Evolutionary conservation across 2,113 vertebrate genomes (phyloP), one percentile per base, ranked within the genome.

Genomic region (Aegithalos caudatus): DNA sequence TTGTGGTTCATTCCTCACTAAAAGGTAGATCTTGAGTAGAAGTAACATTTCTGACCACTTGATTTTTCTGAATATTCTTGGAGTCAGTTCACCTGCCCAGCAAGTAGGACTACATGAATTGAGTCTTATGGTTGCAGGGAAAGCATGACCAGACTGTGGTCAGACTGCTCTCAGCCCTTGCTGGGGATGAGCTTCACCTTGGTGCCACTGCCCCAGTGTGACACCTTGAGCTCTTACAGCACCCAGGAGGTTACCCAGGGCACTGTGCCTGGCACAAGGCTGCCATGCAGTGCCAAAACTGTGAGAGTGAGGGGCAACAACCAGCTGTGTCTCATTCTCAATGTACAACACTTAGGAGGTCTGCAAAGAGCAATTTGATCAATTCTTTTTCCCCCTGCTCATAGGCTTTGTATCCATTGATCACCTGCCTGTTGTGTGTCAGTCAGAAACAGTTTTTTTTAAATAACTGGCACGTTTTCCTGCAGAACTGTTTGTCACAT

Each of bases 381-480:
- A 57, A 95, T 79, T 96, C 44, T 96, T 88, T 96, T 96, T 97
- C 94, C 86, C 85, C 95, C 22, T 90, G 9, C 81, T 97, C 79
- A 0, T 95, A 99, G 99, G 99, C 99, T 94, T 98, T 99, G 57
- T 99, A 99, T 97, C 99, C 99, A 86, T 97, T 99, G 98, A 99
- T 99, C 94, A 99, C 99, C 92, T 99, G 99, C 97, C 98, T 99
- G 98, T 98, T 99, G 95, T 99, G 99, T 98, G 99, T 99, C 96
- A 99, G 99, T 98, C 99, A 99, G 98, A 99, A 99, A 98, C 99
- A 99, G 97, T 99, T 99, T 98, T 99, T 99, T 98, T 99, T 99
- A 98, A 99, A 99, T 98, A 99, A 99, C 98, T 99, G 99, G 99
- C 99, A 99, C 98, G 99, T 99, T 98, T 99, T 99, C 98, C 99